Base-by-base conservation (phyloP, 1,140 invertebrate species). In the Carposina sasakii region DNA sequence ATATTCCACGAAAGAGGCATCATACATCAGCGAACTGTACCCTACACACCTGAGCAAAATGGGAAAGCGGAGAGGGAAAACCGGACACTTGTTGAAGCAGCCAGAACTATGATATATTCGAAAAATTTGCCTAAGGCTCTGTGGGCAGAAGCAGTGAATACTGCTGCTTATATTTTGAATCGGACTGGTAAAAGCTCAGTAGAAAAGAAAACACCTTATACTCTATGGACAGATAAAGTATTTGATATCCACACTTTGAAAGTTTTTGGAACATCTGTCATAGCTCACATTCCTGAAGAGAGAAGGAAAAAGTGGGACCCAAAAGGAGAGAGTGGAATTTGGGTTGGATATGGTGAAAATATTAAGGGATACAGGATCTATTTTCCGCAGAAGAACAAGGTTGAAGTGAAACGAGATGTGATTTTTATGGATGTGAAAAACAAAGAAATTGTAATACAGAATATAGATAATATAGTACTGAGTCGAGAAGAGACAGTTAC, bases 1-100 rank as follows among this genome's bases (percentile, higher is more conserved):
- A 36, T 60, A 13, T 58, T 57, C 12, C 42, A 34, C 8, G 48
- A 52, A 34, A 43, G 55, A 9, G 54, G 55, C 8, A 71, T 67
- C 24, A 34, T 47, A 10, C 41, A 46, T 48, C 50, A 66, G 45
- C 6, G 5, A 4, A 37, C 34, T 5, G 34, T 37, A 19, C 8
- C 15, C 2, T 77, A 85, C 54, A 67, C 66, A 10, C 75, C 75
- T 16, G 57, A 85, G 55, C 63, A 69, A 49, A 72, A 81, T 71
- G 68, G 83, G 53, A 42, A 63, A 58, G 21, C 31, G 1, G 49
- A 57, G 41, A 19, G 51, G 2, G 46, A 54, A 17, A 49, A 33
- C 5, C 36, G 42, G 43, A 54, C 46, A 9, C 13, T 50, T 5
- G 33, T 39, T 1, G 56, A 54, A 24, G 34, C 56, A 30, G 52